These are phyloP conservation scores for Parthenolecanium corni DNA, from an alignment of 2,888 invertebrate genomes.

Conservation along the genomic window DNA sequence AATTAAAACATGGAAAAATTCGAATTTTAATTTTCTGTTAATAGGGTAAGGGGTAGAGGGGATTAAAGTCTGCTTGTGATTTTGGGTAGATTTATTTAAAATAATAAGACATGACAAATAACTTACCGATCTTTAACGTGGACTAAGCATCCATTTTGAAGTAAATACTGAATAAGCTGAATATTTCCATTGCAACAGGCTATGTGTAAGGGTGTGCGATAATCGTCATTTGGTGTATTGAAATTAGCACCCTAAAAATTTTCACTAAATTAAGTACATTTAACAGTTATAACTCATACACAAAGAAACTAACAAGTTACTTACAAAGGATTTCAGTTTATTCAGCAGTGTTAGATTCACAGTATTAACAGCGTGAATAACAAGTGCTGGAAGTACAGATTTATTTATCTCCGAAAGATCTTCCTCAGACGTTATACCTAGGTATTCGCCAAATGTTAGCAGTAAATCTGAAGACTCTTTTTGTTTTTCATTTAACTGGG, in stretches of 20 bases:
- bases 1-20: too few relatives aligned
- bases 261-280: background rate
- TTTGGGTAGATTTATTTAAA: too few relatives aligned
- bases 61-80: too few relatives aligned
- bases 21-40: too few relatives aligned
- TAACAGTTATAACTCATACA: too few relatives aligned
- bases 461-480: constrained; percentile 40
- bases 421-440: constrained; percentile 46
- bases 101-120: too few relatives aligned
- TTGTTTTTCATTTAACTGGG: constrained; percentile 33
- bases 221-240: constrained; percentile 59
- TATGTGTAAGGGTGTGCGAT: constrained; percentile 66
- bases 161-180: constrained; percentile 56
- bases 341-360: constrained; percentile 38
- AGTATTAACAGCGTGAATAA: constrained; percentile 51
- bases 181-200: constrained; percentile 61
- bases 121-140: constrained; percentile 57
- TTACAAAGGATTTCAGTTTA: constrained; percentile 39
- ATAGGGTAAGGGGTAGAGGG: too few relatives aligned
- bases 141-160: constrained; percentile 69
- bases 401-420: constrained; percentile 46
- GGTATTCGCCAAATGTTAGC: constrained; percentile 45
- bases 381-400: constrained; percentile 57
- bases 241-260: constrained; percentile 55
- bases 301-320: too few relatives aligned